Evolutionary conservation across 2,797 vertebrate species (phyloP).

Genomic region (Microtus californicus): DNA sequence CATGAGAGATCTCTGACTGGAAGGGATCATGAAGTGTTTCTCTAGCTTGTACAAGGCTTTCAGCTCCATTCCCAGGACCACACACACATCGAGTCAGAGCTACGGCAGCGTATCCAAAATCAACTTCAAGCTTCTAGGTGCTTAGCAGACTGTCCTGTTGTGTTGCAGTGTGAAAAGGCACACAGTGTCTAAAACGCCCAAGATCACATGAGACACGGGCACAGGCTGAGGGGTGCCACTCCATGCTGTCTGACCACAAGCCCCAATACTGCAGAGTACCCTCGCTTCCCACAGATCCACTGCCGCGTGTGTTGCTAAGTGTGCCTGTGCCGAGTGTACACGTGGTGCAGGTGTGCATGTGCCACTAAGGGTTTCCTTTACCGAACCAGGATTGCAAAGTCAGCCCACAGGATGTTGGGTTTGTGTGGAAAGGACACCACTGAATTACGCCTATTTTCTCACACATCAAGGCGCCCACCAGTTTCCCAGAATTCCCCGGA

Average conservation of each 20-base stretch:
- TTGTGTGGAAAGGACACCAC: fast-evolving
- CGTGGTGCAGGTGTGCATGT: too few relatives aligned
- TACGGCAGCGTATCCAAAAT: fast-evolving
- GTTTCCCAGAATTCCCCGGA: fast-evolving
- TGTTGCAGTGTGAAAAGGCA: fast-evolving
- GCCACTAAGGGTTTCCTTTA: too few relatives aligned
- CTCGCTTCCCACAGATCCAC: fast-evolving
- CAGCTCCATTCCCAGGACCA: background rate
- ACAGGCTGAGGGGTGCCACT: background rate
- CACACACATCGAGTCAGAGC: background rate
- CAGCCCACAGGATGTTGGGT: fast-evolving
- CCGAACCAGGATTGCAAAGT: background rate
- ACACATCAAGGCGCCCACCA: fast-evolving
- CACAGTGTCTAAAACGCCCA: fast-evolving
- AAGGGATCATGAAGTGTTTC: background rate
- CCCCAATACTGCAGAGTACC: fast-evolving
- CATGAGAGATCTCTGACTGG: background rate
- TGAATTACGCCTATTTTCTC: fast-evolving
- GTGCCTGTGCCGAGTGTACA: too few relatives aligned
- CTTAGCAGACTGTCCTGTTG: fast-evolving
- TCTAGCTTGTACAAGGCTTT: background rate
- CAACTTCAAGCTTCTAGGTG: fast-evolving
- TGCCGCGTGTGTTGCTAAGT: fast-evolving
- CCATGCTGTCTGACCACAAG: background rate
- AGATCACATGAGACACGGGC: background rate